Base-by-base conservation (phyloP, 2,797 vertebrate genomes). In the Nasua narica region DNA sequence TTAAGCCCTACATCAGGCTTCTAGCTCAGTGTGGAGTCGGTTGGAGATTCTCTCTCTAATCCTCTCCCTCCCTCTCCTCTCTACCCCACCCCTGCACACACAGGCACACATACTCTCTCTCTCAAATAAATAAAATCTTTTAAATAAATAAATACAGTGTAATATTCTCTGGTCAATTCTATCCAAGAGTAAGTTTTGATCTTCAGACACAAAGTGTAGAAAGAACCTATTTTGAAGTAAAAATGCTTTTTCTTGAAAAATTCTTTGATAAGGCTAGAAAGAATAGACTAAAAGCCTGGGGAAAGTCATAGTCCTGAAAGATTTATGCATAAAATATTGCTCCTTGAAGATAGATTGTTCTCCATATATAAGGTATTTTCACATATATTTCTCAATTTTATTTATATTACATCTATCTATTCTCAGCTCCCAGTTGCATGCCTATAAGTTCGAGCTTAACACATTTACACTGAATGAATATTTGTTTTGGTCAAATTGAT, bases 211-310 rank as follows among this genome's bases (percentile, higher is more conserved):
- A 72, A 88, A 37, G 15, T 94, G 67, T 5, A 86, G 21, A 87
- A 86, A 48, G 46, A 85, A 72, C 3, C 1, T 60, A 32, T 93
- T 90, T 23, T 77, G 27, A 72, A 50, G 29, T 50, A 60, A 90
- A 97, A 97, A 77, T 35, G 18, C 9, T n/a, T 74, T 96, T 91
- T 32, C 37, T 92, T 74, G 8, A 40, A 62, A 81, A 96, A 72
- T 89, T 67, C 18, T 60, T 69, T 16, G 2, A 10, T 52, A 25
- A 8, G 6, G n/a, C 37, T 70, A 58, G 54, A 65, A 93, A 78
- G n/a, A 86, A 79, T 35, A 32, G 6, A 78, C 23, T 37, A 79
- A 65, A 88, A 72, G 35, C 9, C 50, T 74, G 23, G 50, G 12
- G 14, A 52, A 85, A 3, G 32, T 21, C 25, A 27, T 27, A 7